These are phyloP conservation scores for Orientallactaga sibirica DNA, from an alignment of 2,797 vertebrate genomes.

Conservation along the genomic window DNA sequence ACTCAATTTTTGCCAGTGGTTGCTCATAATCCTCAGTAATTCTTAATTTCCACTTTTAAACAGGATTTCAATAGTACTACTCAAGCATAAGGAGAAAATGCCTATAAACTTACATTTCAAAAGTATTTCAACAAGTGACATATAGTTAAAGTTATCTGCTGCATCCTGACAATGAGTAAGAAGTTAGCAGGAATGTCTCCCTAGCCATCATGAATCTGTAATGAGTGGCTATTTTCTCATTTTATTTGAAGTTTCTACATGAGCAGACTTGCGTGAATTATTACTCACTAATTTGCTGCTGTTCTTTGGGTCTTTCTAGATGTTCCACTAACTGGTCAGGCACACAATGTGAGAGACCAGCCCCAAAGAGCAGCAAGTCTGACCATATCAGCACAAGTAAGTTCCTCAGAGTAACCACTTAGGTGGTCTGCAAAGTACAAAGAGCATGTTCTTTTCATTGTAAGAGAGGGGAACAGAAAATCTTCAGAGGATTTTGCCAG, in stretches of 20 bases:
- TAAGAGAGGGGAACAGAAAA: not conserved
- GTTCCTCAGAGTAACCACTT: conserved; percentile 80
- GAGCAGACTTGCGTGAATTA: conserved; percentile 55
- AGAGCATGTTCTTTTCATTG: not conserved
- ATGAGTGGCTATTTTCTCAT: conserved; percentile 55
- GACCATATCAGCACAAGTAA: conserved; percentile 97
- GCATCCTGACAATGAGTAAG: not conserved
- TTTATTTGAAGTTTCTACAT: conserved; percentile 69
- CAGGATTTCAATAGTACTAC: not conserved
- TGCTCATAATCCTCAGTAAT: conserved; percentile 12
- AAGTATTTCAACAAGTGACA: not conserved
- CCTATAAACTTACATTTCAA: not conserved
- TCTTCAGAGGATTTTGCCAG: not conserved
- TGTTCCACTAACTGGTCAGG: conserved; percentile 99
- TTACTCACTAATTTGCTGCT: conserved; percentile 79
- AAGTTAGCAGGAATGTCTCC: conserved; percentile 37
- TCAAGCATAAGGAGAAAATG: conserved; percentile 45
- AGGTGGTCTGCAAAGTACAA: not conserved
- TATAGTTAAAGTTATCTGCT: not conserved
- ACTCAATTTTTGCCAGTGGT: not conserved
- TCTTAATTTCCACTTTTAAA: conserved; percentile 26
- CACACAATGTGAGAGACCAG: conserved; percentile 98
- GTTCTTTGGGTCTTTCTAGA: conserved; percentile 91
- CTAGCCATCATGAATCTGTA: conserved; percentile 61
- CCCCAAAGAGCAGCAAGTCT: conserved; percentile 98